Conservation (phyloP, 2,113 vertebrate genomes). For the Gnathonemus echidnorhynchus region DNA sequence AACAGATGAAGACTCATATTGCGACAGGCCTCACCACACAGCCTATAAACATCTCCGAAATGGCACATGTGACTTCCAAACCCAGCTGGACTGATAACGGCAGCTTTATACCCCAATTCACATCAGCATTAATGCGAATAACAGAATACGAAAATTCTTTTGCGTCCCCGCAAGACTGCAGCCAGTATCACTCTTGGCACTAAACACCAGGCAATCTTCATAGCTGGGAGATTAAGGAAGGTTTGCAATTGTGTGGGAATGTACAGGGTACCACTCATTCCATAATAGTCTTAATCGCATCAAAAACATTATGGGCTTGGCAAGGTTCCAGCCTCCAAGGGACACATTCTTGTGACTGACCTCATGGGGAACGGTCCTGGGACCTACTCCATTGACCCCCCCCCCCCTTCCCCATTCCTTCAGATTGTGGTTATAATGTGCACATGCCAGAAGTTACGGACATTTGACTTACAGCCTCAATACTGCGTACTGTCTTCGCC, state of each 20-base stretch:
- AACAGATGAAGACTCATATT: neutral
- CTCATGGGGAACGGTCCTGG: neutral
- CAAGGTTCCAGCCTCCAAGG: neutral
- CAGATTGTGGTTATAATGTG: neutral
- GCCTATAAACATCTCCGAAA: neutral
- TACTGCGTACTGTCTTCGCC: neutral
- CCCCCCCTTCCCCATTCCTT: neutral
- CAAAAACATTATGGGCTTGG: conserved; percentile 1
- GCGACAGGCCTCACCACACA: neutral
- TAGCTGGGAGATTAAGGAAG: conserved; percentile 38
- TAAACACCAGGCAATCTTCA: conserved; percentile 39
- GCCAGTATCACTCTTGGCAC: conserved; percentile 42
- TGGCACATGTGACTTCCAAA: neutral
- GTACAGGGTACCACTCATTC: conserved; percentile 6
- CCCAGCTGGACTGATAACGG: conserved; percentile 35
- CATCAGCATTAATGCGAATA: conserved; percentile 34
- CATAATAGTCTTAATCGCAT: neutral
- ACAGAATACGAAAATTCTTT: conserved; percentile 46
- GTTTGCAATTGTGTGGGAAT: conserved; percentile 23
- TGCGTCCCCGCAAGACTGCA: conserved; percentile 38
- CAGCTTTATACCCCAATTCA: conserved; percentile 39
- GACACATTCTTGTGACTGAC: neutral
- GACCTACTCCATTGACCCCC: too few species aligned
- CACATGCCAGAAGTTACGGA: neutral
- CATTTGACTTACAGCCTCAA: neutral